phyloP scores from a whole-genome alignment of 2,797 vertebrate genomes.

The Capromys pilorides region DNA sequence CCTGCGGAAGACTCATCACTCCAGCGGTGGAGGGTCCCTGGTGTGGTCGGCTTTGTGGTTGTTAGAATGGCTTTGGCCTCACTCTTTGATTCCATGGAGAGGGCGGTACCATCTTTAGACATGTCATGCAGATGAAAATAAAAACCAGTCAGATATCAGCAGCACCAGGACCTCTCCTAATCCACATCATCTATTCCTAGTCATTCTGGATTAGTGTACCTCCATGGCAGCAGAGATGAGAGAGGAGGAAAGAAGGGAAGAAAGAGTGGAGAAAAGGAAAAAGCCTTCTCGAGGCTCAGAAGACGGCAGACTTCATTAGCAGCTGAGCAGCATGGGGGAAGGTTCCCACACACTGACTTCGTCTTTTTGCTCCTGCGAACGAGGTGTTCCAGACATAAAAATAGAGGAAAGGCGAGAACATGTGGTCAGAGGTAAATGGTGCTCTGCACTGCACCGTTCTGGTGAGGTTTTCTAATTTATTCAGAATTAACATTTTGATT shows the following conservation, averaged over 20 bases:
- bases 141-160: not conserved
- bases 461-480: conserved; percentile 40
- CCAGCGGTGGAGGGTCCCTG: not conserved
- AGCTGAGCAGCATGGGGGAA: conserved; percentile 16
- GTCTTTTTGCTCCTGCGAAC: conserved; percentile 37
- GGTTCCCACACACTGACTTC: conserved; percentile 54
- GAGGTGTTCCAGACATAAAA: conserved; percentile 62
- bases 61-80: too few species aligned
- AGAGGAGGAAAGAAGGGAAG: not conserved
- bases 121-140: not conserved
- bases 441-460: not conserved
- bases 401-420: not conserved
- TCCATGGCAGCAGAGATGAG: not conserved
- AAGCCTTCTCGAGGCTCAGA: not conserved
- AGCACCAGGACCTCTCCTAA: not conserved
- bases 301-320: conserved; percentile 55
- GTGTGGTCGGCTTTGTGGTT: not conserved
- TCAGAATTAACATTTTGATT: conserved; percentile 75
- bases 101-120: not conserved
- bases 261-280: not conserved
- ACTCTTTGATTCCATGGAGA: not conserved
- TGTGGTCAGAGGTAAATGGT: conserved; percentile 9
- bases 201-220: not conserved
- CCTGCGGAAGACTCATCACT: not conserved
- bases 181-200: not conserved